Evolutionary conservation across 2,113 vertebrate species (phyloP).

Genomic region (Euleptes europaea): DNA sequence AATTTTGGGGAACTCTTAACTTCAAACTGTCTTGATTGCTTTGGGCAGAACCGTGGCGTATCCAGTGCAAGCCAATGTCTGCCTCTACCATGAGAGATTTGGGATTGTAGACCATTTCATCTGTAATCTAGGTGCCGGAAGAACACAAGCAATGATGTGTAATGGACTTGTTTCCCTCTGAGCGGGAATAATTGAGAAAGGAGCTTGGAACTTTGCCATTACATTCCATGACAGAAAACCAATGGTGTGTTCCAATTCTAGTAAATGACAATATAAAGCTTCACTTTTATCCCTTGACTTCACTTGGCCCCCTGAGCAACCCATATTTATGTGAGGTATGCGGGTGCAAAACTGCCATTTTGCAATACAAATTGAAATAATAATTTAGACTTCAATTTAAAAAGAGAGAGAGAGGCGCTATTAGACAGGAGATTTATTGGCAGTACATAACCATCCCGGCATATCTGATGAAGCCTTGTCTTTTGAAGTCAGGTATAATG

Average conservation of each 20-base stretch:
- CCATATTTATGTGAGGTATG: conserved; percentile 24
- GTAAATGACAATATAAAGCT: not conserved
- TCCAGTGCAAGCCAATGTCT: not conserved
- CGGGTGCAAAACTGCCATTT: conserved; percentile 21
- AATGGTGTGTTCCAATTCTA: conserved; percentile 26
- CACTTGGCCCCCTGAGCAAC: not conserved
- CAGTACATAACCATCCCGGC: not conserved
- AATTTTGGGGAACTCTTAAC: not conserved
- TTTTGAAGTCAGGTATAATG: conserved; percentile 38
- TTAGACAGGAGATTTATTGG: conserved; percentile 30
- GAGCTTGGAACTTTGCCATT: not conserved
- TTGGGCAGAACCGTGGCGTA: not conserved
- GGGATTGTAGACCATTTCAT: not conserved
- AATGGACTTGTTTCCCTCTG: not conserved
- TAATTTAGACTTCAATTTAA: conserved; percentile 29
- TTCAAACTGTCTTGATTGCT: not conserved
- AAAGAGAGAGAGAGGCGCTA: not conserved
- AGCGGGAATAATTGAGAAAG: not conserved
- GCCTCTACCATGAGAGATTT: not conserved
- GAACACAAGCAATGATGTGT: not conserved
- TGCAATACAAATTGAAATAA: conserved; percentile 39
- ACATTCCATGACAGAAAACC: not conserved
- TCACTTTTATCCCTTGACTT: not conserved
- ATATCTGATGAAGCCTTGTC: conserved; percentile 7
- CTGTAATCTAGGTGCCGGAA: not conserved